These are phyloP conservation scores for Hypolimnas misippus DNA, from an alignment of 2,888 invertebrate genomes.

Conservation along the genomic window DNA sequence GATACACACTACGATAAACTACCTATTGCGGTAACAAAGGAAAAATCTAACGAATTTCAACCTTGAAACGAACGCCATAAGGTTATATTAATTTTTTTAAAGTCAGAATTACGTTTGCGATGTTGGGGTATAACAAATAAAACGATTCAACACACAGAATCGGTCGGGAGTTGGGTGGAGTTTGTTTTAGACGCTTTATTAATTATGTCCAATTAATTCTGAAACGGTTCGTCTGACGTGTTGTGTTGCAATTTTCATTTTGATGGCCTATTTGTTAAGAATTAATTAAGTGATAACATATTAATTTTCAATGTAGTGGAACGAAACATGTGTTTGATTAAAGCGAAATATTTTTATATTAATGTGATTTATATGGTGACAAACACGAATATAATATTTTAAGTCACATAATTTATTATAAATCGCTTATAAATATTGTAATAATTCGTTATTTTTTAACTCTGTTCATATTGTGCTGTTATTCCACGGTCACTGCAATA, in stretches of 20 bases:
- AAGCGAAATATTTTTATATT: not conserved
- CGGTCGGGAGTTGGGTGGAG: slow-evolving; percentile 73
- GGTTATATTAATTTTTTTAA: slow-evolving; percentile 19
- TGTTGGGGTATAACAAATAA: slow-evolving; percentile 62
- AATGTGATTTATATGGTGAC: not conserved
- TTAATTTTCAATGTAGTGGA: slow-evolving; percentile 38
- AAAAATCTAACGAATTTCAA: slow-evolving; percentile 42
- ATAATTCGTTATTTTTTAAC: no score
- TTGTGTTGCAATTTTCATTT: slow-evolving; percentile 66
- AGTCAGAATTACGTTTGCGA: slow-evolving; percentile 30
- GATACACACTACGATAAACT: slow-evolving; percentile 75
- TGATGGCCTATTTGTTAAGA: slow-evolving; percentile 56
- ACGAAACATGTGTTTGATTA: not conserved
- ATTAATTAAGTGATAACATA: slow-evolving; percentile 46
- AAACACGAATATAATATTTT: not conserved
- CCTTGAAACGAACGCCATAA: slow-evolving; percentile 49
- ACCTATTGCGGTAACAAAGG: slow-evolving; percentile 51
- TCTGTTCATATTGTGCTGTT: no score
- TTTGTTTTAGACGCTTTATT: slow-evolving; percentile 80
- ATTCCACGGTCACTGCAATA: not conserved
- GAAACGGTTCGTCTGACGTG: slow-evolving; percentile 66
- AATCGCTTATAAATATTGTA: no score
- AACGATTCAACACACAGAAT: slow-evolving; percentile 71
- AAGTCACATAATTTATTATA: no score
- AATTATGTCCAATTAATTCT: slow-evolving; percentile 83